phyloP scores from a whole-genome alignment of 2,113 vertebrate genomes.

The Elephantulus edwardii region DNA sequence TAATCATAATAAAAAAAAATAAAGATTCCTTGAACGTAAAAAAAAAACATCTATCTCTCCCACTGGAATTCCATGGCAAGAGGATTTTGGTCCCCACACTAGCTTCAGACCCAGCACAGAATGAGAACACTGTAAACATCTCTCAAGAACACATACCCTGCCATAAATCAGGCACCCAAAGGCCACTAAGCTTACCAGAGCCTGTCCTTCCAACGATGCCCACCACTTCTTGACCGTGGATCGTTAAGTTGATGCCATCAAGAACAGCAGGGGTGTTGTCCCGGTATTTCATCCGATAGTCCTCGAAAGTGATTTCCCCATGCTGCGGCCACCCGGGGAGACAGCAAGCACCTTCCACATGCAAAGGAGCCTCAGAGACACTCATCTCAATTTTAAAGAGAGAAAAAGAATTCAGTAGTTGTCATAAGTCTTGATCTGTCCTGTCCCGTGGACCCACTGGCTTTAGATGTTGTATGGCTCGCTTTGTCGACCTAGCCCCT shows the following conservation, averaged over 20 bases:
- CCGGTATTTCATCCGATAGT: conserved; percentile 87
- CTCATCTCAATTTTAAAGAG: conserved; percentile 73
- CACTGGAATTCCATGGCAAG: neutral
- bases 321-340: conserved; percentile 81
- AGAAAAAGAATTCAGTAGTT: neutral
- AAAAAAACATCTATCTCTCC: neutral
- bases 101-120: neutral
- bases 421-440: neutral
- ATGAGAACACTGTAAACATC: neutral
- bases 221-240: conserved; percentile 83
- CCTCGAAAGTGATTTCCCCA: conserved; percentile 84
- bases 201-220: conserved; percentile 89
- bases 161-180: neutral
- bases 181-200: conserved; percentile 81
- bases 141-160: accelerated
- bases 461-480: neutral
- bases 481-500: neutral
- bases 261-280: conserved; percentile 84
- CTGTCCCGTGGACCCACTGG: neutral
- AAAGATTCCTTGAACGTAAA: too few species aligned
- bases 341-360: conserved; percentile 60
- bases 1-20: too few species aligned
- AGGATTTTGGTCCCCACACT: neutral
- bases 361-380: conserved; percentile 80
- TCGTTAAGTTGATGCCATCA: conserved; percentile 75